These are phyloP conservation scores for Plecotus auritus DNA, from an alignment of 2,113 vertebrate genomes.

Conservation along the genomic window DNA sequence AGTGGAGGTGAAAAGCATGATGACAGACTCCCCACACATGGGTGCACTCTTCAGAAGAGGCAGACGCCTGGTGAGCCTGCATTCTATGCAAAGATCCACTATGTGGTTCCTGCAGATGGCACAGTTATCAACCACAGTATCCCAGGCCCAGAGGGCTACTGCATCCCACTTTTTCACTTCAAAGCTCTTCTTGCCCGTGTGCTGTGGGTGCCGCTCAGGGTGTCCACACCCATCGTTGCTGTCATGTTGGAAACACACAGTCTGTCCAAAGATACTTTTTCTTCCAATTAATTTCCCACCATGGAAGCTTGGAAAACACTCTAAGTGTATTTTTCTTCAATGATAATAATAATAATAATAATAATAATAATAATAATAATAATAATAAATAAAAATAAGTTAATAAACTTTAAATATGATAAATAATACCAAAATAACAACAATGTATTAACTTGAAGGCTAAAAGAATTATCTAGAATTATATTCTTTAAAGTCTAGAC, in stretches of 20 bases:
- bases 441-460: too few relatives aligned
- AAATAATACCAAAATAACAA: too few relatives aligned
- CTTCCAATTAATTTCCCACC: background rate
- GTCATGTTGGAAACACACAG: conserved; percentile 88
- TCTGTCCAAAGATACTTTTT: background rate
- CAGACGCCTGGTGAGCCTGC: conserved; percentile 99
- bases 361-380: too few relatives aligned
- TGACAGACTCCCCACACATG: conserved; percentile 93
- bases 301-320: too few relatives aligned
- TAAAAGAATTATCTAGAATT: too few relatives aligned
- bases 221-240: conserved; percentile 97
- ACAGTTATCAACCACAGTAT: conserved; percentile 99
- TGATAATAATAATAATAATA: too few relatives aligned
- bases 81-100: conserved; percentile 99
- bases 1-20: too few relatives aligned
- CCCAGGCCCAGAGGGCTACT: conserved; percentile 98
- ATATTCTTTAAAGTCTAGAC: too few relatives aligned
- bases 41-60: conserved; percentile 96
- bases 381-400: too few relatives aligned
- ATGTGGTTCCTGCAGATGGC: conserved; percentile 99
- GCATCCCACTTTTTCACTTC: conserved; percentile 99
- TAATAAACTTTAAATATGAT: too few relatives aligned
- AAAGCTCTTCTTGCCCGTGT: conserved; percentile 91
- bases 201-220: conserved; percentile 92
- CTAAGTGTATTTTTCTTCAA: too few relatives aligned